Evolutionary conservation across 1,140 invertebrate species (phyloP).

Genomic region (Formica exsecta): DNA sequence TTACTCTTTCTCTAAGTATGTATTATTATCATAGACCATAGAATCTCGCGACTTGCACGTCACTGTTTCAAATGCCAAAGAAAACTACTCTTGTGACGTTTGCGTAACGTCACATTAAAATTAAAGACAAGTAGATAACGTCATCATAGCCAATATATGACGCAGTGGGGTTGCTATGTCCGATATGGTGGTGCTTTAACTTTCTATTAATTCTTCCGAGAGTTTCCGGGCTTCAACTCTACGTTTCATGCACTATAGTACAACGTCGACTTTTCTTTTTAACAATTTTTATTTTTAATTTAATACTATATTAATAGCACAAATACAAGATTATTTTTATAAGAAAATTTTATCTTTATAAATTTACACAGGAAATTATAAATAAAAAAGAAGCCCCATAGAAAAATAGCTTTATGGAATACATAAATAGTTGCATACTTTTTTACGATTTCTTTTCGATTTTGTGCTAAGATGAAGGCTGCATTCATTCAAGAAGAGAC

Average conservation of each 20-base stretch:
- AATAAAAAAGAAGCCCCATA: background rate
- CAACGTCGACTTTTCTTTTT: background rate
- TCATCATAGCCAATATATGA: slow-evolving; percentile 32
- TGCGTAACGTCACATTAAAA: slow-evolving; percentile 52
- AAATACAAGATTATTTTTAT: background rate
- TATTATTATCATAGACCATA: slow-evolving; percentile 20
- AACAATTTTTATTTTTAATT: slow-evolving; percentile 1
- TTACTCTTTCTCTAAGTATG: slow-evolving; percentile 32
- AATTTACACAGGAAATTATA: background rate
- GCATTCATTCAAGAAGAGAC: background rate
- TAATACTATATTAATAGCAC: background rate
- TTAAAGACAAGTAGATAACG: slow-evolving; percentile 30
- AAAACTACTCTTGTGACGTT: slow-evolving; percentile 56
- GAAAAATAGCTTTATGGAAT: background rate
- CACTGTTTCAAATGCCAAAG: slow-evolving; percentile 55
- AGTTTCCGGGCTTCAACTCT: background rate
- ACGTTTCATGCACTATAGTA: background rate
- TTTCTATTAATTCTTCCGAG: slow-evolving; percentile 49
- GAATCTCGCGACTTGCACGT: background rate
- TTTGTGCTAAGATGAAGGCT: background rate
- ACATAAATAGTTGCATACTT: background rate
- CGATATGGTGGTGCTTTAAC: slow-evolving; percentile 16
- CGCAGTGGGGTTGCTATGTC: slow-evolving; percentile 47
- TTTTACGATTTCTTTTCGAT: background rate
- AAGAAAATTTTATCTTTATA: background rate